Percentiles rank a stretch among this genome's conserved stretches.
These are phyloP conservation scores for Tauraco erythrolophus DNA, from an alignment of 2,113 vertebrate genomes.

Conservation along the genomic window DNA sequence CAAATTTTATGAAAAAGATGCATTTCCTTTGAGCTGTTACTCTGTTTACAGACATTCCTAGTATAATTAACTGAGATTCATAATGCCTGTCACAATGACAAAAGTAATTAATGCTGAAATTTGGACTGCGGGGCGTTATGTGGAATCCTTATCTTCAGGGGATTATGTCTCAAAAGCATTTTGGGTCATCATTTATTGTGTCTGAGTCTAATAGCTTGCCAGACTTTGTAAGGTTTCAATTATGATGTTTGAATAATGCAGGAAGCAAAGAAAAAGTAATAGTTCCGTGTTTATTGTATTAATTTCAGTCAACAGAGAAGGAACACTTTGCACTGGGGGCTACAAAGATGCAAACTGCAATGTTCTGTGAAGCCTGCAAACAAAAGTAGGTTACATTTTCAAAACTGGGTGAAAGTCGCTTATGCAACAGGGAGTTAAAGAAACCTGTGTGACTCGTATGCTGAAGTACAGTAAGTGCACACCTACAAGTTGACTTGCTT, in stretches of 20 bases:
- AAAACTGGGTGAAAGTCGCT: not conserved
- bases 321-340: not conserved
- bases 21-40: not conserved
- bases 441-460: not conserved
- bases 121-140: not conserved
- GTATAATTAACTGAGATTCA: constrained; percentile 28
- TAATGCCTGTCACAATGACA: constrained; percentile 23
- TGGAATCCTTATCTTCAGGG: not conserved
- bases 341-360: not conserved
- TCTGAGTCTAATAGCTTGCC: not conserved
- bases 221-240: not conserved
- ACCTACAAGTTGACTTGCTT: not conserved
- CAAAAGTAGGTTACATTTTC: not conserved
- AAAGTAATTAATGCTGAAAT: constrained; percentile 11
- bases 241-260: not conserved
- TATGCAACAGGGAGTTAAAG: not conserved
- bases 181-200: not conserved
- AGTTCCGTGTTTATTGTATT: not conserved
- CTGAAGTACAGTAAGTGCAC: not conserved
- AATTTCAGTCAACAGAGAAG: not conserved
- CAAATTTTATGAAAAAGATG: not conserved
- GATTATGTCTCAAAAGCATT: not conserved
- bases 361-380: not conserved
- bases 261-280: not conserved
- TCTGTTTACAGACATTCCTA: constrained; percentile 37